Base-by-base conservation (phyloP, 1,140 invertebrate genomes). In the Drosophila littoralis region DNA sequence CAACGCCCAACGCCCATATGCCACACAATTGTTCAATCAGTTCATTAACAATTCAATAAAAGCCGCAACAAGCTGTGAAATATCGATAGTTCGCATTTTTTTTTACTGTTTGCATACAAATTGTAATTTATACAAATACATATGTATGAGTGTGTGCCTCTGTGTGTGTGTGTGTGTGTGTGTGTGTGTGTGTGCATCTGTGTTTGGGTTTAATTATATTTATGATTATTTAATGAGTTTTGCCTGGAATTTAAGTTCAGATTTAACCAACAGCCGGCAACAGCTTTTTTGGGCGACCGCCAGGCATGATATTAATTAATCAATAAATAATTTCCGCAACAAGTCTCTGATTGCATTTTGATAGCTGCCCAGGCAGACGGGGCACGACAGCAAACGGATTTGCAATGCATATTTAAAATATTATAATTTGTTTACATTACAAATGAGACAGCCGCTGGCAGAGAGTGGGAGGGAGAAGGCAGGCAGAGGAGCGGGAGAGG, bases 321-420 rank as follows among this genome's bases (percentile, higher is more conserved):
- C 81, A 85, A 84, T 84, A 84, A 80, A 69, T 81, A 77, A 84
- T 84, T 85, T 84, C 60, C 73, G 81, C 81, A 80, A 84, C 77
- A 84, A 77, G 68, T 77, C 54, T 72, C 64, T 67, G 81, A 77
- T 75, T 67, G 66, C 64, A 74, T 50, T 80, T 68, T 84, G 73
- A 85, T 84, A 58, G 68, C 13, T 13, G 13, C 7, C 28, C 22
- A 28, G 32, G 8, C 36, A 6, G 15, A 54, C 32, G 46, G 40
- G 7, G 59, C 28, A 9, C 28, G 32, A 58, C 40, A 33, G 28
- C 17, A 28, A 17, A 61, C 32, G 38, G 38, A 33, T 33, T 69
- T 12, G 17, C 69, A 79, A 68, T 65, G 69, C 72, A 67, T 71
- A 80, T 84, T 67, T 63, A 64, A 77, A 64, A 59, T 70, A 69